Conservation (phyloP, 1,140 invertebrate species). For the Camponotus pennsylvanicus region DNA sequence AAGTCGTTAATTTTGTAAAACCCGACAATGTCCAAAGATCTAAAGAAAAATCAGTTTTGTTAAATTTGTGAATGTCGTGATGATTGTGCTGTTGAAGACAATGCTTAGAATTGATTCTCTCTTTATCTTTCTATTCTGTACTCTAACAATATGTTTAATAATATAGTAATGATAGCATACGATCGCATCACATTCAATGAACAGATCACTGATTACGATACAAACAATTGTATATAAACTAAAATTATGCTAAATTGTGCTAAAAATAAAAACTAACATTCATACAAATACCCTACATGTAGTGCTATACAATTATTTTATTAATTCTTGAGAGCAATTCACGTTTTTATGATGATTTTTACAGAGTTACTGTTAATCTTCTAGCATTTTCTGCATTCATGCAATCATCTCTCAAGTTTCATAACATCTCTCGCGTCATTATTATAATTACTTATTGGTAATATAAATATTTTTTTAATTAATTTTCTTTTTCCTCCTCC, state of each 20-base stretch:
- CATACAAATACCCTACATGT: conserved; percentile 34
- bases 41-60: conserved; percentile 23
- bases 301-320: conserved; percentile 5
- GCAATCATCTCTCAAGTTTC: background rate
- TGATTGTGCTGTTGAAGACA: conserved; percentile 14
- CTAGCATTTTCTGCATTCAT: background rate
- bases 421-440: background rate
- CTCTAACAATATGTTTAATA: background rate
- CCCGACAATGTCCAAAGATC: conserved; percentile 13
- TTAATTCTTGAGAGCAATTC: background rate
- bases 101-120: background rate
- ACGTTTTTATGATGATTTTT: conserved; percentile 17
- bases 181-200: conserved; percentile 1
- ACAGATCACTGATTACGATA: conserved; percentile 4
- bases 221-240: conserved; percentile 30
- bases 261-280: conserved; percentile 47
- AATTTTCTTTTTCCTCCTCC: background rate
- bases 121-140: background rate
- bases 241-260: background rate
- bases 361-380: conserved; percentile 14
- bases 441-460: background rate
- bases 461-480: background rate
- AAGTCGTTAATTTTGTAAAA: conserved; percentile 48
- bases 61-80: background rate
- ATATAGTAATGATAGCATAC: background rate